These are phyloP conservation scores for Schizaphis graminum DNA, from an alignment of 2,888 invertebrate genomes.

Conservation along the genomic window DNA sequence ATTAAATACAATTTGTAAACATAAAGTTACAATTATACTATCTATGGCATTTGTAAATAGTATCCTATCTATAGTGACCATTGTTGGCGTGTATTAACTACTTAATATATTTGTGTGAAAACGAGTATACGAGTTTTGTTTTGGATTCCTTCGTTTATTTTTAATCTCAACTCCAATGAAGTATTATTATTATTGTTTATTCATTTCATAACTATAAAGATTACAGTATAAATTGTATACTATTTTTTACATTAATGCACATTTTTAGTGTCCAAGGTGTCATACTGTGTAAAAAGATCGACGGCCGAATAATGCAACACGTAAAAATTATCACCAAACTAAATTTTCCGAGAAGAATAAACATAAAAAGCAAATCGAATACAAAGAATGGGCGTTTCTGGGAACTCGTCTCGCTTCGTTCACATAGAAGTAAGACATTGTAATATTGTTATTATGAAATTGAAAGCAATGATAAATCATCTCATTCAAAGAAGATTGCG, in stretches of 20 bases:
- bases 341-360: neutral
- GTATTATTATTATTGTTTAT: neutral
- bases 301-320: neutral
- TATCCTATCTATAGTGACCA: no score
- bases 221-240: neutral
- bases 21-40: neutral
- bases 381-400: neutral
- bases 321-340: neutral
- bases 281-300: neutral
- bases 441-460: slow-evolving; percentile 14
- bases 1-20: neutral
- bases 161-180: neutral
- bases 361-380: neutral
- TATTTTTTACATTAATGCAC: neutral
- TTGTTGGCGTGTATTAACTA: no score
- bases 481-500: neutral
- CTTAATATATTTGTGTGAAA: neutral
- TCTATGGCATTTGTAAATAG: no score
- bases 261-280: neutral
- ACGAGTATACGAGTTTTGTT: neutral
- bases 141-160: neutral
- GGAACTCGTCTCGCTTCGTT: neutral
- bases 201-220: neutral
- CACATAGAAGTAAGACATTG: neutral
- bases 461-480: neutral